Percentiles rank a stretch among this genome's conserved stretches.
phyloP scores from a whole-genome alignment of 2,888 invertebrate species.

The Pelosia muscerda region DNA sequence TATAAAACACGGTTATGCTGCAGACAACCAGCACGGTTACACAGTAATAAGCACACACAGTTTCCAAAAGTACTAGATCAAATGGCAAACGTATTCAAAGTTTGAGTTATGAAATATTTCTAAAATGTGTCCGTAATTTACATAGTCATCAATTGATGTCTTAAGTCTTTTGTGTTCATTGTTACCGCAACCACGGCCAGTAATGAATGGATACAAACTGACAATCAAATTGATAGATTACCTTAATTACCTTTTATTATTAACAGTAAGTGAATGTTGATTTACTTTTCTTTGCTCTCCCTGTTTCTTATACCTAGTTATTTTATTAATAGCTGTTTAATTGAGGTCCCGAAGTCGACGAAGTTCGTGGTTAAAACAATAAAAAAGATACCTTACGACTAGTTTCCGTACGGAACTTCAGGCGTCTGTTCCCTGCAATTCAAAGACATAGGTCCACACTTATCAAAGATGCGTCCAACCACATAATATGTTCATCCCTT shows the following conservation, averaged over 20 bases:
- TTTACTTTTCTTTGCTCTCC: background rate
- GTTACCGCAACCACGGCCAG: background rate
- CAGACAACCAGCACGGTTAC: too few species aligned
- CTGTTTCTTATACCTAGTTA: background rate
- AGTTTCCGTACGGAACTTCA: background rate
- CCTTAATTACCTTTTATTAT: constrained; percentile 18
- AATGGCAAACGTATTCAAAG: background rate
- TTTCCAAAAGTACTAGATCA: background rate
- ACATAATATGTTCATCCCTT: background rate
- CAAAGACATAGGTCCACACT: background rate
- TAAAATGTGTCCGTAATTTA: background rate
- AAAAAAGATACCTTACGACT: too few species aligned
- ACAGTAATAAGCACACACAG: background rate
- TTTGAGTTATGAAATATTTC: background rate
- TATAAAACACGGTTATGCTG: too few species aligned
- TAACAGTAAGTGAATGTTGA: background rate
- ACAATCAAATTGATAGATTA: constrained; percentile 25
- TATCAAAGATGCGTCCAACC: background rate
- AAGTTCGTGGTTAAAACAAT: too few species aligned
- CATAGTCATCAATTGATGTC: background rate
- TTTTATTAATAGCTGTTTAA: background rate
- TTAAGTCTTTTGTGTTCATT: constrained; percentile 4
- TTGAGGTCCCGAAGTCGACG: background rate
- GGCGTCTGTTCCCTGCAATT: background rate
- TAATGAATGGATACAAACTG: constrained; percentile 16